Percentiles rank a stretch among this genome's conserved stretches.
These are phyloP conservation scores for Torymus auratus DNA, from an alignment of 2,888 invertebrate species.

Conservation along the genomic window DNA sequence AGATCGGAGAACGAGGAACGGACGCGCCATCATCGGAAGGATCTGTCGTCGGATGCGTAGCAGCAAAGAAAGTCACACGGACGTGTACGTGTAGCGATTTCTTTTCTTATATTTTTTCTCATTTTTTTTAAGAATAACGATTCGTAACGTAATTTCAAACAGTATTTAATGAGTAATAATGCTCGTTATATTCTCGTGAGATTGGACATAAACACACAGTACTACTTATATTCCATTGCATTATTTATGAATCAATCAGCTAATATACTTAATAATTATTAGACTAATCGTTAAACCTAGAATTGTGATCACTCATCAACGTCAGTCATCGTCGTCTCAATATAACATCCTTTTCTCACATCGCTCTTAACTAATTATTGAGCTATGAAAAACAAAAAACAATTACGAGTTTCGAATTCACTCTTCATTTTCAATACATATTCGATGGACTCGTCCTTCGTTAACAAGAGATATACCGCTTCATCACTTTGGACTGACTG, in stretches of 20 bases:
- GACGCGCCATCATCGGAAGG: slow-evolving; percentile 60
- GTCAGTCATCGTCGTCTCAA: slow-evolving; percentile 73
- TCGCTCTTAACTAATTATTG: slow-evolving; percentile 56
- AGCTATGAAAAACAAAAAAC: slow-evolving; percentile 59
- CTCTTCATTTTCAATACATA: slow-evolving; percentile 44
- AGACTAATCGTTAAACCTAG: slow-evolving; percentile 76
- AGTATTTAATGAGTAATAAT: slow-evolving; percentile 75
- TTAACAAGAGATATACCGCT: slow-evolving; percentile 55
- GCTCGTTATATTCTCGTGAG: slow-evolving; percentile 76
- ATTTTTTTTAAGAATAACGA: slow-evolving; percentile 56
- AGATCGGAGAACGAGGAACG: slow-evolving; percentile 61
- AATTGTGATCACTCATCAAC: slow-evolving; percentile 76
- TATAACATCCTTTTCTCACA: slow-evolving; percentile 53
- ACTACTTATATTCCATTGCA: slow-evolving; percentile 76
- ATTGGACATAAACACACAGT: slow-evolving; percentile 77
- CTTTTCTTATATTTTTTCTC: slow-evolving; percentile 49
- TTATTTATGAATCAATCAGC: slow-evolving; percentile 77
- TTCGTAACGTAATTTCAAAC: slow-evolving; percentile 73
- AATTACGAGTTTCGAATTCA: slow-evolving; percentile 56
- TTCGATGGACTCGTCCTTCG: slow-evolving; percentile 51
- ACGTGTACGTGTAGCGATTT: slow-evolving; percentile 59
- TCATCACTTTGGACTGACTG: slow-evolving; percentile 66
- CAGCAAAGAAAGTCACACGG: slow-evolving; percentile 60
- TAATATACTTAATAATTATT: slow-evolving; percentile 77
- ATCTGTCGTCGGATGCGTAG: slow-evolving; percentile 59